Base-by-base conservation (phyloP, 2,113 vertebrate genomes). In the Colistium nudipinnis region DNA sequence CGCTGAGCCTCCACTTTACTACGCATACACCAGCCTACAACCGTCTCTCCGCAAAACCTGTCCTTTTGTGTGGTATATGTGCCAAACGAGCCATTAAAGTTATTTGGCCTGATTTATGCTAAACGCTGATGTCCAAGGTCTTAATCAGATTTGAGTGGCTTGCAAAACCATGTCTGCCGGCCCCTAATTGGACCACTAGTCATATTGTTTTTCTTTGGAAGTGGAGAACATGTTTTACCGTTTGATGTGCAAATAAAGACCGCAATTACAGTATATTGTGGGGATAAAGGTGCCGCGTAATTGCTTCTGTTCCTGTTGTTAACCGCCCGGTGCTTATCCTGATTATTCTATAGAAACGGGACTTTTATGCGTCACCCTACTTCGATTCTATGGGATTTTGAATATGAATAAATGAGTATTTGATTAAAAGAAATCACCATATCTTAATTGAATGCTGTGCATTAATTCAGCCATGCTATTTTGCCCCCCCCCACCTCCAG, bases 191-290 rank as follows among this genome's bases (percentile, higher is more conserved):
- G 27, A 52, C 41, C 27, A 47, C 53, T 33, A 38, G 31, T 31
- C 1, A 25, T 62, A 6, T 73, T 75, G 48, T 54, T 79, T 54
- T 62, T 65, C 17, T 72, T 61, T 52, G 51, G 33, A 59, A 59
- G 45, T 61, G 22, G 12, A 41, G 19, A 17, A 64, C 22, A 51
- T 62, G 44, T 76, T 74, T 64, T 38, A 66, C 25, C 74, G 24
- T 84, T 81, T 83, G 79, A 85, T 87, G 65, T 78, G 75, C 64
- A 74, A 83, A 81, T 73, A 79, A 77, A 71, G 27, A 47, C 48
- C 8, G 47, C 83, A 83, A 81, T 91, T 87, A 82, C 16, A 61
- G 38, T 54, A 60, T 62, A 69, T 76, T 82, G 74, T 80, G 16
- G 31, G 70, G 62, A 67, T 81, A 69, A 88, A 80, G 3, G 65